Evolutionary conservation across 2,113 vertebrate species (phyloP), one percentile per base, ranked within the genome.

Genomic region (Cheirogaleus medius): DNA sequence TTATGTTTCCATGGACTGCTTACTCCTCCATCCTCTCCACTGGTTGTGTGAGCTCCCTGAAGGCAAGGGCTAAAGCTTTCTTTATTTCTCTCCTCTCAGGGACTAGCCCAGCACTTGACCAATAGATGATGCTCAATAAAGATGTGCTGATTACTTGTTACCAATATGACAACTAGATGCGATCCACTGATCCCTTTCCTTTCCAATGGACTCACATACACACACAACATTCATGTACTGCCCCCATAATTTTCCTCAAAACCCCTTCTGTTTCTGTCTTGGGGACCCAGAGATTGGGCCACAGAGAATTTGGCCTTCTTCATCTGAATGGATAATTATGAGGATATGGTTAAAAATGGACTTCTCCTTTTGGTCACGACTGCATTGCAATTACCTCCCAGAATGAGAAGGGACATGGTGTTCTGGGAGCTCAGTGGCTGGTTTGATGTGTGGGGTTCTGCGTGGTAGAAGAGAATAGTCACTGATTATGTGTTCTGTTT

Each of bases 401-500:
- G 81, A 94, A 94, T 90, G 89, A 97, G 94, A 95, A 83, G 85
- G 85, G 89, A 97, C 83, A 0, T 47, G 25, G 78, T 96, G 96
- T 97, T 96, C 96, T 52, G 76, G 91, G 86, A 96, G 85, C 86
- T 94, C 56, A 60, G 60, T 52, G 37, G 49, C 77, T 95, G 88
- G 76, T 88, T 94, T 74, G 76, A 68, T 86, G 94, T 95, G 97
- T 80, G 63, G 60, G 47, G 90, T 91, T 97, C 86, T 93, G 85
- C 23, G 54, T 94, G 86, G 94, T 91, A 66, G 74, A 89, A 89
- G 71, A 94, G 91, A 97, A 97, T 64, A 93, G 91, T 91, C 86
- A 44, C 96, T 96, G 96, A 97, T 97, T 96, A 93, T 76, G 93
- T 91, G 96, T 96, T 97, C 95, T 91, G 86, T 91, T 97, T 96